phyloP scores from a whole-genome alignment of 2,888 invertebrate genomes.

The Macropis europaea region DNA sequence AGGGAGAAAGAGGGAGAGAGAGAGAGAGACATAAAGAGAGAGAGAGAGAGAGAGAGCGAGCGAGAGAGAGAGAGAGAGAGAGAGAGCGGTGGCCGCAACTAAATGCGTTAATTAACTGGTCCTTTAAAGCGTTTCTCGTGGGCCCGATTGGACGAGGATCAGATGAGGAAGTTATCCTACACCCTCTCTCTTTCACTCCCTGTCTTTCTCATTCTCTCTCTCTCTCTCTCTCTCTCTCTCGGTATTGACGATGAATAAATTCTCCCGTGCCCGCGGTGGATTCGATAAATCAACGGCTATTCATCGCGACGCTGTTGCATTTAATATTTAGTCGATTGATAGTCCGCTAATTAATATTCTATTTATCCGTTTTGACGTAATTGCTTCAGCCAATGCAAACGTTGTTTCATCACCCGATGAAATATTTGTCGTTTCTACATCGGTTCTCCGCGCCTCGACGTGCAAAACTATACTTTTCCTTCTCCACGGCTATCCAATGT shows the following conservation, averaged over 20 bases:
- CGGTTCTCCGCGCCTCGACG: conserved; percentile 7
- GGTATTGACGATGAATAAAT: conserved; percentile 36
- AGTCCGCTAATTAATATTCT: conserved; percentile 64
- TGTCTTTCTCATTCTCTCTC: too few species aligned
- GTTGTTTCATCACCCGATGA: conserved; percentile 39
- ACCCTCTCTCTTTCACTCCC: too few species aligned
- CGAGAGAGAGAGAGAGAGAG: too few species aligned
- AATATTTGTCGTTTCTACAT: conserved; percentile 30
- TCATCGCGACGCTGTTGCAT: conserved; percentile 38
- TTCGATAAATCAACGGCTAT: conserved; percentile 51
- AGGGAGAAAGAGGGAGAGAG: too few species aligned
- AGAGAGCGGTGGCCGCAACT: background rate
- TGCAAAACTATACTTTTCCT: background rate
- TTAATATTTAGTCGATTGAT: conserved; percentile 60
- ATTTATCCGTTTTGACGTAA: conserved; percentile 58
- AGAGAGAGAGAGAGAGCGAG: too few species aligned
- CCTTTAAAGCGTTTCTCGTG: conserved; percentile 48
- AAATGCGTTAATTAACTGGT: conserved; percentile 51
- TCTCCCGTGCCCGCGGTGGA: conserved; percentile 11
- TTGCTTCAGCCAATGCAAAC: conserved; percentile 28
- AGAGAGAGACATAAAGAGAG: too few species aligned
- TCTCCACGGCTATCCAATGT: background rate
- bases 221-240: conserved; percentile 41
- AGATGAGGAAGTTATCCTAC: conserved; percentile 28
- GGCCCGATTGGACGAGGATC: conserved; percentile 16